phyloP scores from a whole-genome alignment of 2,888 invertebrate genomes.

The Psylliodes chrysocephalus region DNA sequence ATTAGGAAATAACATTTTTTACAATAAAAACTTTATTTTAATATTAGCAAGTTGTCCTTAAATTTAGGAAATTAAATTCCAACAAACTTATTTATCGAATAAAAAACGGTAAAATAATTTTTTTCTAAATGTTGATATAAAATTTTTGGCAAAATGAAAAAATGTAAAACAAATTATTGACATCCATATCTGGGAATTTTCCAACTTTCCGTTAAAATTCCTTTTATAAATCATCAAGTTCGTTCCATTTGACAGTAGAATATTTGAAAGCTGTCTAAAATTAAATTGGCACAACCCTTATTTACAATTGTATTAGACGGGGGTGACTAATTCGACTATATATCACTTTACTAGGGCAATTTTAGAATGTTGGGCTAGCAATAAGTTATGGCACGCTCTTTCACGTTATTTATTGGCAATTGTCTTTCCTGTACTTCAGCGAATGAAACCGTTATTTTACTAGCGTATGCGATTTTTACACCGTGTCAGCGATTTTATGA shows the following conservation, averaged over 20 bases:
- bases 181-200: background rate
- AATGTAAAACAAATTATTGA: background rate
- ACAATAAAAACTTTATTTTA: too few species aligned
- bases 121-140: too few species aligned
- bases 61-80: too few species aligned
- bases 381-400: slow-evolving; percentile 20
- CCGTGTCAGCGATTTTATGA: too few species aligned
- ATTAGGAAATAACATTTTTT: too few species aligned
- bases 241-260: slow-evolving; percentile 3
- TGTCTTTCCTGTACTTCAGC: background rate
- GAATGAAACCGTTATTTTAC: slow-evolving; percentile 9
- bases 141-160: too few species aligned
- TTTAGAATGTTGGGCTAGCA: slow-evolving; percentile 18
- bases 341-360: slow-evolving; percentile 25
- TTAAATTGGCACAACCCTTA: slow-evolving; percentile 15
- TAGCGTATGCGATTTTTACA: slow-evolving; percentile 2
- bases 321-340: slow-evolving; percentile 17
- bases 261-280: slow-evolving; percentile 16
- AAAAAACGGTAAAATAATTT: too few species aligned
- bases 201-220: slow-evolving; percentile 10
- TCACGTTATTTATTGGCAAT: slow-evolving; percentile 26
- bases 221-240: background rate
- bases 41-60: too few species aligned
- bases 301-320: slow-evolving; percentile 18
- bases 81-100: too few species aligned